These are phyloP conservation scores for Mycetomoellerius zeteki DNA, from an alignment of 1,140 invertebrate genomes.

Conservation along the genomic window DNA sequence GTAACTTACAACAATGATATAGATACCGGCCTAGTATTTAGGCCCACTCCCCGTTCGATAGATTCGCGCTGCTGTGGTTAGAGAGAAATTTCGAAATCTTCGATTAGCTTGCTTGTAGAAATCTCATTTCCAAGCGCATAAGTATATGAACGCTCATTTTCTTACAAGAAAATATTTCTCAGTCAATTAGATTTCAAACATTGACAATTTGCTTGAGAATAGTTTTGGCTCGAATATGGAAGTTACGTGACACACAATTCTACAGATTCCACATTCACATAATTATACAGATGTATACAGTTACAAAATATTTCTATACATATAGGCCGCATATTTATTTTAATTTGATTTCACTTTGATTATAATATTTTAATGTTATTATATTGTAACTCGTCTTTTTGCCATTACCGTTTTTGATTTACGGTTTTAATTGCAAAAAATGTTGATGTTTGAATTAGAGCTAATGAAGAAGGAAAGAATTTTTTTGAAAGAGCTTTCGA, in stretches of 20 bases:
- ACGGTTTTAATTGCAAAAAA: not conserved
- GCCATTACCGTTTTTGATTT: not conserved
- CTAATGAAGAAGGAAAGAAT: not conserved
- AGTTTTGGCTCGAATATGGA: not conserved
- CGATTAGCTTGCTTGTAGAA: not conserved
- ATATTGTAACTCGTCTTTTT: not conserved
- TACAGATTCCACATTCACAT: not conserved
- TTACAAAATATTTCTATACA: not conserved
- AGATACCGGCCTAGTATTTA: conserved; percentile 75
- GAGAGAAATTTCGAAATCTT: conserved; percentile 42
- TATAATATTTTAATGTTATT: not conserved
- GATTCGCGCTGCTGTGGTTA: conserved; percentile 27
- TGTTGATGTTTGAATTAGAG: not conserved
- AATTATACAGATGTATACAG: not conserved
- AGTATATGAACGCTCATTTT: not conserved
- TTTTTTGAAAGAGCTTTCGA: not conserved
- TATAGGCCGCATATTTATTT: not conserved
- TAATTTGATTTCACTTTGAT: not conserved
- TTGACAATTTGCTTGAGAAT: not conserved
- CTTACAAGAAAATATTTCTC: not conserved
- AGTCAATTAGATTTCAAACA: not conserved
- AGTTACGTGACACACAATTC: not conserved
- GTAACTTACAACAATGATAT: conserved; percentile 84
- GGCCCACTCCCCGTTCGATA: conserved; percentile 37
- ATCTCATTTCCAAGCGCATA: not conserved